phyloP scores from a whole-genome alignment of 2,113 vertebrate species.

The Oxyruncus cristatus region DNA sequence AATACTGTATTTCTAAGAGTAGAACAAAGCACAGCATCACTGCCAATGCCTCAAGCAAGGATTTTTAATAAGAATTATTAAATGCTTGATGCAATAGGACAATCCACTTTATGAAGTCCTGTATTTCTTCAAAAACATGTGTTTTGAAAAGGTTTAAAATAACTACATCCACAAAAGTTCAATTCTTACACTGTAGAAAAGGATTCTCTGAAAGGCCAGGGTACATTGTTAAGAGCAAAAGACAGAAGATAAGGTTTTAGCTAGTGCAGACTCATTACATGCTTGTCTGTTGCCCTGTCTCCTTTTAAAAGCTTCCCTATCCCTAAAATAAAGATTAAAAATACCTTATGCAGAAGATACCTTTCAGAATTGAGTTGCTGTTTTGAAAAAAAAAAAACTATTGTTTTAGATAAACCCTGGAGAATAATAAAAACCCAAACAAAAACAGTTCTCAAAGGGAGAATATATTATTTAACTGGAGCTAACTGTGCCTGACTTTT shows the following conservation, averaged over 20 bases:
- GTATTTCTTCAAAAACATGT: neutral
- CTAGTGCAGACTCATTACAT: neutral
- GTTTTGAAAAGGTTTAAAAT: neutral
- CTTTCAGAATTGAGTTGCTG: neutral
- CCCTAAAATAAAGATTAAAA: neutral
- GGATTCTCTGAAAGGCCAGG: neutral
- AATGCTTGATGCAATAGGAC: neutral
- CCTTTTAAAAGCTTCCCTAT: neutral
- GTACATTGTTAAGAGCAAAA: neutral
- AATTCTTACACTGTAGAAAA: neutral
- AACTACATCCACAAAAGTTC: neutral
- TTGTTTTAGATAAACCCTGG: neutral
- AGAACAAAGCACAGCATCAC: neutral
- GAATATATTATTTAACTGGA: neutral
- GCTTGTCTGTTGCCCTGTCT: neutral
- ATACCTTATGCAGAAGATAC: neutral
- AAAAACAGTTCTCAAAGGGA: fast-evolving
- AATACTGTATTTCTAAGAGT: neutral
- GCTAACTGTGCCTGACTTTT: neutral
- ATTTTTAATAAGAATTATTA: constrained; percentile 39
- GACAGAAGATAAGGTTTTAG: neutral
- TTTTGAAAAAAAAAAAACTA: neutral
- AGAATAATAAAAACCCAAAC: neutral
- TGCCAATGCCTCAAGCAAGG: neutral
- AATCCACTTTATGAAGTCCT: neutral